phyloP scores from a whole-genome alignment of 2,113 vertebrate genomes.

The Erinaceus europaeus region DNA sequence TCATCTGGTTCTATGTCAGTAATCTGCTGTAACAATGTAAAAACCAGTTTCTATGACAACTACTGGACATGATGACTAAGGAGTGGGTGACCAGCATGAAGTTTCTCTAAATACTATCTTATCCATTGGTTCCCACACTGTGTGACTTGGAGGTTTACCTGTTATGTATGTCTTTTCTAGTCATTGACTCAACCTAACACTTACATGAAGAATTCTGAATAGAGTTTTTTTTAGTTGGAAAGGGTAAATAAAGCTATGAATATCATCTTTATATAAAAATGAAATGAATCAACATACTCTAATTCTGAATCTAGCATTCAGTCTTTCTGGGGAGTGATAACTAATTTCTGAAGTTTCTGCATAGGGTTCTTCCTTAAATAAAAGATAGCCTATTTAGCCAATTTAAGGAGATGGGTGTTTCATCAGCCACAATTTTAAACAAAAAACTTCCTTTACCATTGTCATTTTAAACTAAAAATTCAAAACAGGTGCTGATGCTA shows the following conservation, averaged over 20 bases:
- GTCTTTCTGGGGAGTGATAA: not conserved
- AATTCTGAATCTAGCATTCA: not conserved
- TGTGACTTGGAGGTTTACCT: not conserved
- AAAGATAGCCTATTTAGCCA: constrained; percentile 13
- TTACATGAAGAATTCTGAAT: not conserved
- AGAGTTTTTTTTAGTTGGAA: constrained; percentile 20
- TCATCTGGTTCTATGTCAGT: constrained; percentile 8
- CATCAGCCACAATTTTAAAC: constrained; percentile 25
- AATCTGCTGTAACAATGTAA: not conserved
- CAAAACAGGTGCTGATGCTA: constrained; percentile 88
- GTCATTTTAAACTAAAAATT: constrained; percentile 83
- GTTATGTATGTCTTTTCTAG: not conserved
- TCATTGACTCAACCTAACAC: not conserved
- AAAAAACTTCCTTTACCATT: constrained; percentile 52
- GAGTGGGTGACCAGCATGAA: not conserved
- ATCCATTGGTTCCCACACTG: not conserved
- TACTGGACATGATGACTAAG: constrained; percentile 36
- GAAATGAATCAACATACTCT: not conserved
- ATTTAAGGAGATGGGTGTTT: constrained; percentile 47
- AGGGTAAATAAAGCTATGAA: not conserved
- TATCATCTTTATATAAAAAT: not conserved
- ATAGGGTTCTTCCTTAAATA: not conserved
- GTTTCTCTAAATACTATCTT: not conserved
- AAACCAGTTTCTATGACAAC: constrained; percentile 51
- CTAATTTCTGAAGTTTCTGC: not conserved